Evolutionary conservation across 2,888 invertebrate species (phyloP), one percentile per base, ranked within the genome.

Genomic region (Tetheella fluctuosa): DNA sequence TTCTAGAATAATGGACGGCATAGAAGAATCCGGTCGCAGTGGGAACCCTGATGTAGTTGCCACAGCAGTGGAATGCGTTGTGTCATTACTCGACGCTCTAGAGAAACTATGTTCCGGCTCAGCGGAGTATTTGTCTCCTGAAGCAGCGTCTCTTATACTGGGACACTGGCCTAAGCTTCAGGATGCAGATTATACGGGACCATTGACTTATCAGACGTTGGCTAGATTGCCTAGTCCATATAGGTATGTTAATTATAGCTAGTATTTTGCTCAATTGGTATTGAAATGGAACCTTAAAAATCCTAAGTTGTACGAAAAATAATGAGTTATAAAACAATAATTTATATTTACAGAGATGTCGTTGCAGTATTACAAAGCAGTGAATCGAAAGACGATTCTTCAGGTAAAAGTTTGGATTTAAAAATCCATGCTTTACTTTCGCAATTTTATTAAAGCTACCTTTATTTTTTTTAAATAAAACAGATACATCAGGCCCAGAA

Each of bases 21-120:
- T 98, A 83, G 97, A 98, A 88, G 98, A 98, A 88, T 97, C 97
- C 63, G 96, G 97, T n/a, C 95, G 96, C 69, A 96, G 96, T 66
- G 96, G 95, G 57, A 96, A 97, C 68, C 95, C 96, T 17, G 94
- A 95, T 64, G 95, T 96, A 6, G 91, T 97, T n/a, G 94, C 96
- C 57, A 96, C 96, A 0, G 96, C 97, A 68, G 96, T 97, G 0
- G 96, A 97, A 73, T 97, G 97, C 74, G 96, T 97, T 58, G 96
- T 97, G 6, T 96, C 97, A 0, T 93, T 98, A 66, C 89, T 98
- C 30, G 96, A 96, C 39, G 97, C 98, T 2, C 87, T 98, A 37
- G 97, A 98, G 83, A 95, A 96, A 62, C 91, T 98, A 1, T 97
- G 97, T 80, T 96, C 97, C 0, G 96, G 96, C 60, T 95, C 96